phyloP scores from a whole-genome alignment of 1,140 invertebrate species.

The Myzus persicae region DNA sequence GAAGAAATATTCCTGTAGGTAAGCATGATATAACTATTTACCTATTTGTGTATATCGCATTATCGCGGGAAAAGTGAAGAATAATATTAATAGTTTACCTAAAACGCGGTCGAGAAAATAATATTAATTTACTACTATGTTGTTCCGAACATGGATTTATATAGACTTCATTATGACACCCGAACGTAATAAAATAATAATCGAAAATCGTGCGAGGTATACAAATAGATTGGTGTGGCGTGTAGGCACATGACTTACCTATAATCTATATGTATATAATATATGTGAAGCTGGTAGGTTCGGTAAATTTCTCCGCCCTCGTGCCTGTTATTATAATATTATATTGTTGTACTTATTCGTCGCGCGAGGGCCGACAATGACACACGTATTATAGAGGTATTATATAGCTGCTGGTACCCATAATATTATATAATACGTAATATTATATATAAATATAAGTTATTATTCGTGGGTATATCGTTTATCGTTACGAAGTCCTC shows the following conservation, averaged over 20 bases:
- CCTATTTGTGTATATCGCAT: background rate
- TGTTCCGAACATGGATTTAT: background rate
- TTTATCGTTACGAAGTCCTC: background rate
- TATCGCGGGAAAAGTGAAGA: background rate
- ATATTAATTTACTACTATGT: background rate
- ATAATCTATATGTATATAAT: background rate
- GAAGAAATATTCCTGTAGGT: background rate
- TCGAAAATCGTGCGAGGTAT: slow-evolving; percentile 33
- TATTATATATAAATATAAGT: background rate
- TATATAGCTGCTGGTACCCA: background rate
- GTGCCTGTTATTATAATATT: background rate
- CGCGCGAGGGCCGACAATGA: background rate
- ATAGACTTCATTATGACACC: slow-evolving; percentile 11
- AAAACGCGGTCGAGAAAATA: background rate
- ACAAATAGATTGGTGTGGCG: slow-evolving; percentile 17
- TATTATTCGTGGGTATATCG: background rate
- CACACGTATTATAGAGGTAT: background rate
- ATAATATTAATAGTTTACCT: background rate
- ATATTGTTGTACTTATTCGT: slow-evolving; percentile 21
- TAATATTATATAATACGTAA: background rate
- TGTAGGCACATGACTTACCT: background rate
- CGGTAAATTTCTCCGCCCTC: slow-evolving; percentile 10
- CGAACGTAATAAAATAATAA: slow-evolving; percentile 5
- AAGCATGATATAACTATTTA: background rate
- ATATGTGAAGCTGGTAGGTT: background rate